Conservation (phyloP, 2,888 invertebrate genomes). For the Dicroscelio sp. region DNA sequence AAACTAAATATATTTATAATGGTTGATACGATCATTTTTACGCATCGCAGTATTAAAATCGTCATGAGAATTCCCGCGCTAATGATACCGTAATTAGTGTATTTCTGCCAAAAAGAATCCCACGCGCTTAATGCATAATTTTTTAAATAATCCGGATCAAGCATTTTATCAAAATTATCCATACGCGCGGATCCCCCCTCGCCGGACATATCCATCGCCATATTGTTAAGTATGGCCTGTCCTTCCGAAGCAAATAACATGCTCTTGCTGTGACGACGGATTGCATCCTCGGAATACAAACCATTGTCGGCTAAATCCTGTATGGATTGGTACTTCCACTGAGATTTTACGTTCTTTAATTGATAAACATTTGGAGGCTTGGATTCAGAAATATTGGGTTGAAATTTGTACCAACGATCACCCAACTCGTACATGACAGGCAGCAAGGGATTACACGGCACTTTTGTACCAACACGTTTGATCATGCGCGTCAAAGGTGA, state of each 20-base stretch:
- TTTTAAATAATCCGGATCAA: background rate
- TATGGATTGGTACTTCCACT: background rate
- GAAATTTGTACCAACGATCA: slow-evolving; percentile 13
- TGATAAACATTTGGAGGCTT: background rate
- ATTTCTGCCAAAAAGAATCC: background rate
- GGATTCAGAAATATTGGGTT: background rate
- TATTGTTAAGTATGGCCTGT: background rate
- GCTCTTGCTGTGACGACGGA: background rate
- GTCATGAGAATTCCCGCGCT: background rate
- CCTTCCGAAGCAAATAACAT: background rate
- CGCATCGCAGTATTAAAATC: background rate
- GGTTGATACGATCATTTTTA: background rate
- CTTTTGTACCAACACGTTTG: background rate
- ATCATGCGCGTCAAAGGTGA: slow-evolving; percentile 81
- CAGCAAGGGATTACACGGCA: slow-evolving; percentile 73
- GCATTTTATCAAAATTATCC: background rate
- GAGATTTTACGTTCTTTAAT: background rate
- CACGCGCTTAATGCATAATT: background rate
- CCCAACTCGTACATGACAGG: slow-evolving; percentile 78
- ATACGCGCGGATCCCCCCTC: background rate
- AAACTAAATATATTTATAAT: no score
- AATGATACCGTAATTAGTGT: background rate
- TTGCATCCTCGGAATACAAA: background rate
- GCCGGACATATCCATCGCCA: background rate
- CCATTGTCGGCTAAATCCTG: background rate